Conservation (phyloP, 2,888 invertebrate species). For the Apamea crenata region DNA sequence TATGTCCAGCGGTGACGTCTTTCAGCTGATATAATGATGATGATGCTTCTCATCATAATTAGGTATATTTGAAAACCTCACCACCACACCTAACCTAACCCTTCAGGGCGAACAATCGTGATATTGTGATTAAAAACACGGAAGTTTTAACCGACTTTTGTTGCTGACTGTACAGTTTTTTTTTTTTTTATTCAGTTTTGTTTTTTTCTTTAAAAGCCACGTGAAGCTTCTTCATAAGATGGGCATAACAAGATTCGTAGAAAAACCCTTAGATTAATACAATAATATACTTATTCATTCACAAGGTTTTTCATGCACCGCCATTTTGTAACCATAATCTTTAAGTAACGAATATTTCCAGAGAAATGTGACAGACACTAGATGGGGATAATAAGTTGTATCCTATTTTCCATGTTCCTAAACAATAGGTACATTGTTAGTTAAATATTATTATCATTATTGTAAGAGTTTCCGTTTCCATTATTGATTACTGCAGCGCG, state of each 20-base stretch:
- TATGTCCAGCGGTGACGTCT: background rate
- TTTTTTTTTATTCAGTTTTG: background rate
- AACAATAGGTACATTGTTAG: background rate
- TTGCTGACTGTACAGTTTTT: background rate
- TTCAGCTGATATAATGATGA: background rate
- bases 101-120: background rate
- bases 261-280: conserved; percentile 9
- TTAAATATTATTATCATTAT: background rate
- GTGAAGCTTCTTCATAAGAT: conserved; percentile 2
- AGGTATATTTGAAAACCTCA: too few species aligned
- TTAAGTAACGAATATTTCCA: background rate
- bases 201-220: background rate
- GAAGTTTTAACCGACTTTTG: conserved; percentile 1
- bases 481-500: conserved; percentile 18
- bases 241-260: background rate
- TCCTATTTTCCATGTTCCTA: background rate
- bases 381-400: background rate
- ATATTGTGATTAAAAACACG: background rate
- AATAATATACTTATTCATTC: background rate
- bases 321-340: background rate
- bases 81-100: background rate
- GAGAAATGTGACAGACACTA: background rate
- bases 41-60: background rate
- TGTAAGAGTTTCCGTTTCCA: background rate
- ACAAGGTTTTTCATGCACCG: background rate